Percentiles rank a stretch among this genome's conserved stretches.
These are phyloP conservation scores for Azemiops feae DNA, from an alignment of 2,113 vertebrate species.

Conservation along the genomic window DNA sequence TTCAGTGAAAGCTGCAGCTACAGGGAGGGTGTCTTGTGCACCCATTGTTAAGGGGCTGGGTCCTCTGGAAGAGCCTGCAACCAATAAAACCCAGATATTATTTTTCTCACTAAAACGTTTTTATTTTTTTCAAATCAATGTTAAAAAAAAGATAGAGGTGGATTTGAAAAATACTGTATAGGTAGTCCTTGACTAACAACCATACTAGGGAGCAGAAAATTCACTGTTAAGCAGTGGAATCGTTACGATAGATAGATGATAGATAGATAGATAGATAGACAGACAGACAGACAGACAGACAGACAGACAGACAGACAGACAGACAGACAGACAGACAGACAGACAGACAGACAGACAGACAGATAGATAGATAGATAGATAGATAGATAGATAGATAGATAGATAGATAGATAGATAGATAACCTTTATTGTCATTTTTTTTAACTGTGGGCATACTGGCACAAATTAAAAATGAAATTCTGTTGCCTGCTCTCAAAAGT, in stretches of 20 bases:
- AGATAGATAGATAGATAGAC: too few relatives aligned
- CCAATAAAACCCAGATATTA: conserved; percentile 52
- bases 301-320: too few relatives aligned
- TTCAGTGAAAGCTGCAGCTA: conserved; percentile 96
- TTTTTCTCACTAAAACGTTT: conserved; percentile 13
- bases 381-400: too few relatives aligned
- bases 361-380: too few relatives aligned
- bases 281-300: too few relatives aligned
- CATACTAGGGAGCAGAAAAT: not conserved
- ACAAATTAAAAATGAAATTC: too few relatives aligned
- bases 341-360: too few relatives aligned
- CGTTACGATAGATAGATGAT: not conserved
- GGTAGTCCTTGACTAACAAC: not conserved
- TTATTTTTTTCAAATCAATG: not conserved
- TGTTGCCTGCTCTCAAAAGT: too few relatives aligned
- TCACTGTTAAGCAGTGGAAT: not conserved
- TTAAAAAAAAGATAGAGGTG: not conserved
- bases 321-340: too few relatives aligned
- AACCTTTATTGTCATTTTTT: too few relatives aligned
- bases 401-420: too few relatives aligned
- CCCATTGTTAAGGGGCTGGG: conserved; percentile 99
- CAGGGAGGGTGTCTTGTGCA: conserved; percentile 94
- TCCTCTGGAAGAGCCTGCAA: conserved; percentile 89
- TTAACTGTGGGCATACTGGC: too few relatives aligned
- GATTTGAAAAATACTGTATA: not conserved